These are phyloP conservation scores for Acrocephalus arundinaceus DNA, from an alignment of 2,113 vertebrate genomes.

Conservation along the genomic window DNA sequence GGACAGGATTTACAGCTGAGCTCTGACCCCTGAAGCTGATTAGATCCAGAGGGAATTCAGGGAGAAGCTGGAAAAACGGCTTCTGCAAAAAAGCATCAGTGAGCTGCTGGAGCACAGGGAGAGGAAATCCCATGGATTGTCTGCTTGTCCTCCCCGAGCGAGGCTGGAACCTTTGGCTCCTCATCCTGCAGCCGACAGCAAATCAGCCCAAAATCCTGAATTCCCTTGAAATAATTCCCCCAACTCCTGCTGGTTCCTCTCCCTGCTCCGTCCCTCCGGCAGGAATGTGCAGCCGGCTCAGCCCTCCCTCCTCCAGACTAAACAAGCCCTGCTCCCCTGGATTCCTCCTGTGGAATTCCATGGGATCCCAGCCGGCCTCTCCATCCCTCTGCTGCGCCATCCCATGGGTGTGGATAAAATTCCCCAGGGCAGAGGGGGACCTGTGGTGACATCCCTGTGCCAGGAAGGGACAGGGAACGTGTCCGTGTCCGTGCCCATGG, in stretches of 20 bases:
- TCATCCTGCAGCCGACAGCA: background rate
- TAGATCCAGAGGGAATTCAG: background rate
- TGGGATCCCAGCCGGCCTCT: rapidly evolving
- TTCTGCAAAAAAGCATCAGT: background rate
- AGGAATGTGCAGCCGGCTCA: background rate
- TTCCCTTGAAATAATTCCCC: background rate
- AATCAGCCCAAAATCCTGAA: background rate
- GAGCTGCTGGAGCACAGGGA: background rate
- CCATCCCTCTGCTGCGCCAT: too few relatives aligned
- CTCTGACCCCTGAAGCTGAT: background rate
- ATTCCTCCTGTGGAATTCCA: background rate
- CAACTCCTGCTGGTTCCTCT: rapidly evolving
- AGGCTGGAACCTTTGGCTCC: background rate
- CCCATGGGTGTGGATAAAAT: rapidly evolving
- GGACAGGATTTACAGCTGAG: background rate
- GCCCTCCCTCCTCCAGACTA: background rate
- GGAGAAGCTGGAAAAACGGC: background rate
- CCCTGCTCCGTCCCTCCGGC: rapidly evolving
- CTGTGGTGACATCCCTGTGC: rapidly evolving
- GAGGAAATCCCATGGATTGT: background rate
- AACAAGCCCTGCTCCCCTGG: background rate
- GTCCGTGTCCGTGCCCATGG: rapidly evolving
- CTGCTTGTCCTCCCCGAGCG: rapidly evolving
- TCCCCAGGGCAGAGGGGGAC: rapidly evolving
- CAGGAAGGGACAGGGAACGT: background rate